Base-by-base conservation (phyloP, 2,113 vertebrate species). In the Pachyramphus minor region DNA sequence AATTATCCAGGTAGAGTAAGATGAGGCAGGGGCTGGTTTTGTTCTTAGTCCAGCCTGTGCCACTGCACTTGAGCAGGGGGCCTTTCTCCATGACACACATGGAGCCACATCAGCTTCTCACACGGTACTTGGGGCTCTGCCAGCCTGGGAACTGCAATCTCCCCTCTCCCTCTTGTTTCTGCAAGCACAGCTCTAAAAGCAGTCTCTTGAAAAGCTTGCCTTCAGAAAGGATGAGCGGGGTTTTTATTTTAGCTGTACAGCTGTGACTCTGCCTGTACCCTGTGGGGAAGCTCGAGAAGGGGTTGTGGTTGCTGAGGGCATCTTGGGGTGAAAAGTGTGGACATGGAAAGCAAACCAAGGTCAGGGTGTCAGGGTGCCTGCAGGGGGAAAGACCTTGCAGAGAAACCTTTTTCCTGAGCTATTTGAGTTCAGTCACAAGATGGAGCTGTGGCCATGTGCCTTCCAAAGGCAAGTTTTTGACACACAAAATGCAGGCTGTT, bases 41-140 rank as follows among this genome's bases (percentile, higher is more conserved):
- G 49, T 44, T 69, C 59, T 53, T 2, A 2, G n/a, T 67, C 30
- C 20, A 86, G 56, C 11, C 42, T 53, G 35, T 27, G 25, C 35
- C 5, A 4, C 41, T 53, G 31, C 1, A 12, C 45, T 69, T 5
- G 11, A 55, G 24, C 19, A 11, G 1, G 2, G 33, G 28, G 28
- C 35, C 10, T 12, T 71, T 71, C 24, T 85, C 45, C 33, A 22
- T 2, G 24, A 9, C 53, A 22, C 0, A 0, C 1, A 4, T 2
- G 0, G 24, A 74, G 35, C 28, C 50, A 47, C 37, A 25, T 41
- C 25, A 60, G 37, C 45, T 72, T 71, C 63, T 89, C 45, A 39
- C 2, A 2, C 25, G 63, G 41, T 8, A 2, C 24, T 14, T 55
- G 52, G 33, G 28, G 33, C 18, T 84, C 45, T 89, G 56, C n/a